Percentiles rank a stretch among this genome's conserved stretches.
Evolutionary conservation across 2,888 invertebrate genomes (phyloP).

Genomic region (Sarcophaga caerulescens): DNA sequence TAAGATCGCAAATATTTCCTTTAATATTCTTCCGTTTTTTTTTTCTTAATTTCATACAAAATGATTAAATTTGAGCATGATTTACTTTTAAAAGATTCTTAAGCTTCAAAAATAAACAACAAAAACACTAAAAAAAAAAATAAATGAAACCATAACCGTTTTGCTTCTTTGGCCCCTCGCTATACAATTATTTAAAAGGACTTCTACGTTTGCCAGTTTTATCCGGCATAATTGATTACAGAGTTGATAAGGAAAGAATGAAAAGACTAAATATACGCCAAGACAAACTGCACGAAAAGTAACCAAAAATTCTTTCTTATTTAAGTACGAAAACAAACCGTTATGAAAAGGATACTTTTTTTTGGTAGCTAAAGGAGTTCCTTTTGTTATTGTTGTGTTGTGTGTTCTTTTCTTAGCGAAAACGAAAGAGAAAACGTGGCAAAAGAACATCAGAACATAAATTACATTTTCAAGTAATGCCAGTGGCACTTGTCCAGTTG

Average conservation of each 20-base stretch:
- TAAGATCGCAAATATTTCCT: too few species aligned
- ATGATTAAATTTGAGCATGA: too few species aligned
- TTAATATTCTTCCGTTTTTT: too few species aligned
- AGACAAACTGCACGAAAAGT: neutral
- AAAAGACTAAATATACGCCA: neutral
- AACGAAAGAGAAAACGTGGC: slow-evolving; percentile 30
- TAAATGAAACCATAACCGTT: too few species aligned
- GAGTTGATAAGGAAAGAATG: slow-evolving; percentile 36
- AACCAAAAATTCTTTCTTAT: slow-evolving; percentile 1
- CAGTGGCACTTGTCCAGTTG: slow-evolving; percentile 62
- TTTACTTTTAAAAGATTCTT: too few species aligned
- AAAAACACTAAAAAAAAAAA: too few species aligned
- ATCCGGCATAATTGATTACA: slow-evolving; percentile 56
- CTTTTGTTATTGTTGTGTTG: slow-evolving; percentile 23
- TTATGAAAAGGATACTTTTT: slow-evolving; percentile 43
- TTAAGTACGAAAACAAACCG: slow-evolving; percentile 9
- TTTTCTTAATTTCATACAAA: too few species aligned
- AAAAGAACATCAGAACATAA: slow-evolving; percentile 65
- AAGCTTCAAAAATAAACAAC: too few species aligned
- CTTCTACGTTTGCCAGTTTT: slow-evolving; percentile 21
- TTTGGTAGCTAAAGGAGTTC: slow-evolving; percentile 42
- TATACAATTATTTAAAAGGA: slow-evolving; percentile 38
- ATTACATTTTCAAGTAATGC: slow-evolving; percentile 63
- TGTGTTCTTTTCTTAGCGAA: slow-evolving; percentile 21
- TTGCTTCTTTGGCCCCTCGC: neutral